phyloP scores from a whole-genome alignment of 2,113 vertebrate genomes.

The Ictalurus furcatus region DNA sequence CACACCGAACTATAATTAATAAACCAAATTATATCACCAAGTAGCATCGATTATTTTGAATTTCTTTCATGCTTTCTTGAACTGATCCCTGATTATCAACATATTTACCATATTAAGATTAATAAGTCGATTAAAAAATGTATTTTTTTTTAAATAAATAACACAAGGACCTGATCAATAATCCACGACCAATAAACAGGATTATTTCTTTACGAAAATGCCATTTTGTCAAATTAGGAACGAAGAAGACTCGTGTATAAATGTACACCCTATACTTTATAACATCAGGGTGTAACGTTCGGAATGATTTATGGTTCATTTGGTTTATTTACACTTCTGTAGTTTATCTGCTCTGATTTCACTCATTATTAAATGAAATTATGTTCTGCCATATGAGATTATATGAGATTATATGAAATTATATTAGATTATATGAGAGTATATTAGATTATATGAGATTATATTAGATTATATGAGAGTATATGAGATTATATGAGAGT shows the following conservation, averaged over 20 bases:
- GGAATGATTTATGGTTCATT: background rate
- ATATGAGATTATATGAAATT: no score
- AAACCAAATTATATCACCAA: no score
- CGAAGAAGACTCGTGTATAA: background rate
- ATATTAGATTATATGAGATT: no score
- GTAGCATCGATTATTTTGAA: no score
- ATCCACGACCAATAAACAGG: background rate
- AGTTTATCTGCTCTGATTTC: no score
- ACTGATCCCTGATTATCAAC: background rate
- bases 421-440: no score
- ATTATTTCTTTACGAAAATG: background rate
- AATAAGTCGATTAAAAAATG: background rate
- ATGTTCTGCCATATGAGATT: background rate
- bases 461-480: no score
- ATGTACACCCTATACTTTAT: background rate
- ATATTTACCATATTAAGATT: background rate
- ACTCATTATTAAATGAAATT: background rate
- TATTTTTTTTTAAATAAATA: no score
- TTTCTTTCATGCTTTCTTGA: background rate
- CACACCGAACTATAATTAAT: background rate
- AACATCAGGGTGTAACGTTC: background rate
- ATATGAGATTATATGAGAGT: no score
- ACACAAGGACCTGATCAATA: background rate
- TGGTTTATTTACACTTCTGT: background rate
- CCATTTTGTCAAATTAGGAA: background rate